These are phyloP conservation scores for Myotis davidii DNA, from an alignment of 2,113 vertebrate genomes.

Conservation along the genomic window DNA sequence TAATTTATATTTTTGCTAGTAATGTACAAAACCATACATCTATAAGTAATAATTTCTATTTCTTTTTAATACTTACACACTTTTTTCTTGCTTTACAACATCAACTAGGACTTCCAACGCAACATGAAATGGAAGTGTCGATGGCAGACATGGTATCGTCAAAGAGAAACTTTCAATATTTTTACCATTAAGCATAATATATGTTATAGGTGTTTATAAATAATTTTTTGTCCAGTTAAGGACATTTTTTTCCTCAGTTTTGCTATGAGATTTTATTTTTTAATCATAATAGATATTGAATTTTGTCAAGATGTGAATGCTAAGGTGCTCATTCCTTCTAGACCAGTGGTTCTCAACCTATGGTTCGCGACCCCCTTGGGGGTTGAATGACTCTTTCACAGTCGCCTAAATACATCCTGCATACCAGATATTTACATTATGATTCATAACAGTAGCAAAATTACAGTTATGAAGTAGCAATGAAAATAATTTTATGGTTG, in stretches of 20 bases:
- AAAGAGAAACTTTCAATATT: not conserved
- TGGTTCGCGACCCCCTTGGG: too few species aligned
- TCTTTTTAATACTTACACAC: not conserved
- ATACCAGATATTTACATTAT: too few species aligned
- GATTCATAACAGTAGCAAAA: too few species aligned
- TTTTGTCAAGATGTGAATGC: not conserved
- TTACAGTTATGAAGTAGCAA: too few species aligned
- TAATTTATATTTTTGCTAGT: not conserved
- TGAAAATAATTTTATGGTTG: too few species aligned
- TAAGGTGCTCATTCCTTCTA: not conserved
- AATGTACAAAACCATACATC: not conserved
- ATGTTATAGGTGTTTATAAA: not conserved
- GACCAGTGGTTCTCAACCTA: not conserved
- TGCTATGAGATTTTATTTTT: not conserved
- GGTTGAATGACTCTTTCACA: too few species aligned
- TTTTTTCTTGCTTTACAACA: not conserved
- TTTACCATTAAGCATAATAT: not conserved
- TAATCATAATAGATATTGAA: not conserved
- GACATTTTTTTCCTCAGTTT: not conserved
- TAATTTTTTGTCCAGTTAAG: conserved; percentile 2
- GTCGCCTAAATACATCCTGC: too few species aligned
- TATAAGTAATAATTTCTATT: conserved; percentile 14
- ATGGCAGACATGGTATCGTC: not conserved
- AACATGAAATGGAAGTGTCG: not conserved
- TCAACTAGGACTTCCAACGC: not conserved